Evolutionary conservation across 2,797 vertebrate genomes (phyloP).

Genomic region (Anguilla obscura): DNA sequence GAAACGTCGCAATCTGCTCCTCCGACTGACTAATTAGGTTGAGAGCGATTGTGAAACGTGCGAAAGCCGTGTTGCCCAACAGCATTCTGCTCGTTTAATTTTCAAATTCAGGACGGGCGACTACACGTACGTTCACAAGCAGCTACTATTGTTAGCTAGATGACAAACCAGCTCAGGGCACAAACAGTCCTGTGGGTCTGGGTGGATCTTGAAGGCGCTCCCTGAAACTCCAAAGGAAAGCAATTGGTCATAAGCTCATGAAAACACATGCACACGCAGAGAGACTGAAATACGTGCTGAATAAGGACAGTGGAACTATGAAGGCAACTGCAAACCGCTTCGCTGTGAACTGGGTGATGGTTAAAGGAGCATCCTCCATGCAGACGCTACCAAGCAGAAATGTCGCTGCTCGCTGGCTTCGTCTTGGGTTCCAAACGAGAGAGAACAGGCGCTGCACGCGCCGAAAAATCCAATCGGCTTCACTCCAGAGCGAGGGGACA

Average conservation of each 20-base stretch:
- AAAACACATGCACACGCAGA: not conserved
- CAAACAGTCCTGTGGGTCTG: not conserved
- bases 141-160: not conserved
- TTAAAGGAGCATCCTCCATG: not conserved
- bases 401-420: not conserved
- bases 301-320: not conserved
- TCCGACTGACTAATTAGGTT: not conserved
- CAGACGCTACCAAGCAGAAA: not conserved
- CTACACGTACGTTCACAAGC: not conserved
- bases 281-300: not conserved
- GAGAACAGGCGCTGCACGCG: not conserved
- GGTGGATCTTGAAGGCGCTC: not conserved
- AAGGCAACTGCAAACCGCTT: not conserved
- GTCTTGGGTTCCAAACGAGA: not conserved
- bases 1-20: not conserved
- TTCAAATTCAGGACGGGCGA: not conserved
- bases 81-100: not conserved
- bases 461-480: not conserved
- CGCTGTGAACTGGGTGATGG: not conserved
- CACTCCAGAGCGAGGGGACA: not conserved
- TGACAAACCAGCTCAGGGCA: not conserved
- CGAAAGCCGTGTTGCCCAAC: not conserved
- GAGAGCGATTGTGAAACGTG: not conserved
- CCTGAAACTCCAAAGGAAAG: not conserved
- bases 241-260: not conserved